Conservation (phyloP, 2,888 invertebrate genomes). For the Euplexia lucipara region DNA sequence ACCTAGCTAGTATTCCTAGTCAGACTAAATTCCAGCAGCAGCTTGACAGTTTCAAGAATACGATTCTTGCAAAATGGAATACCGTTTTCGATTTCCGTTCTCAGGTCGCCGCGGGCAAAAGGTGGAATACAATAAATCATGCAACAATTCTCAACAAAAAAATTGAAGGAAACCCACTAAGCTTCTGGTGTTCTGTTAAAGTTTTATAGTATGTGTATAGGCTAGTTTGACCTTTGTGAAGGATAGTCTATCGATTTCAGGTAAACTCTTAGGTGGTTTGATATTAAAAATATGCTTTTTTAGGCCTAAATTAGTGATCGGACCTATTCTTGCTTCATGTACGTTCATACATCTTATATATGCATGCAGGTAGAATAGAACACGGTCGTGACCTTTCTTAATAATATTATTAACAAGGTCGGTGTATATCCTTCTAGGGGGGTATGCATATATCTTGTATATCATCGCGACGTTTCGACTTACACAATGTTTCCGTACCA, state of each 20-base stretch:
- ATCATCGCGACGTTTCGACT: no score
- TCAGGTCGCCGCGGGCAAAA: conserved; percentile 16
- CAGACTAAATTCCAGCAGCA: conserved; percentile 3
- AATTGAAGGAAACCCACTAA: not conserved
- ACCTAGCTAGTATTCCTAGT: not conserved
- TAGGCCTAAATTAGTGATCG: no score
- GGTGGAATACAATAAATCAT: conserved; percentile 21
- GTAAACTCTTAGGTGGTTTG: not conserved
- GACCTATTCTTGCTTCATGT: no score
- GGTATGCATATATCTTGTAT: no score
- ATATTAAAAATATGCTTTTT: not conserved
- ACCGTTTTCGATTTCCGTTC: conserved; percentile 43
- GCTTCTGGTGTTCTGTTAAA: not conserved
- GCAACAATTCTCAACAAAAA: conserved; percentile 10
- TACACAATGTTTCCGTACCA: no score
- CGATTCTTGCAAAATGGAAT: conserved; percentile 31
- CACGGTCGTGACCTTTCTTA: no score
- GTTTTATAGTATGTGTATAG: not conserved
- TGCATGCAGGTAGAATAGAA: no score
- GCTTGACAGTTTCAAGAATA: conserved; percentile 3
- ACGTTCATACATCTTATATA: no score
- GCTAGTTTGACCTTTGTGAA: not conserved
- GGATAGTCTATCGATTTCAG: not conserved
- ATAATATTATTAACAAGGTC: no score
- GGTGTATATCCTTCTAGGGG: no score